Evolutionary conservation across 2,888 invertebrate genomes (phyloP), one percentile per base, ranked within the genome.

Genomic region (Halocaridina rubra): DNA sequence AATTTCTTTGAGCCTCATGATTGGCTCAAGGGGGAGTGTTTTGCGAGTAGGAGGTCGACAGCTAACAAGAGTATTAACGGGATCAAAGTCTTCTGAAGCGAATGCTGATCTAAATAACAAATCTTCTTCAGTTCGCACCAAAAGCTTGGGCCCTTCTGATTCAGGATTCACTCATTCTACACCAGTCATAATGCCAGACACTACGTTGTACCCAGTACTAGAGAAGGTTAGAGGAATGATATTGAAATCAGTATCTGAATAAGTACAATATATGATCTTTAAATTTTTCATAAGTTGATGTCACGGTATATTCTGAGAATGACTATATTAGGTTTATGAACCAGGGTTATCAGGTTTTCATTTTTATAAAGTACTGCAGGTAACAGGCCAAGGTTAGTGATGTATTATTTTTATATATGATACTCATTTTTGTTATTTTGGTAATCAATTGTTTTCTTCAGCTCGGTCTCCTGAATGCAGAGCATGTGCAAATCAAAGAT

Each of bases 1-100:
- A n/a, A n/a, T n/a, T 5, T n/a, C 16, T 13, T 19, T 27, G 39
- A 59, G 53, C 82, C 67, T 71, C 22, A 84, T 84, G 82, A 69
- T 84, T 71, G 78, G 71, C 29, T 64, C 78, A 30, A 57, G 82
- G 13, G 82, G 78, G 7, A 24, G 46, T 71, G 72, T 64, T 39
- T 57, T 84, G n/a, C 77, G 82, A 69, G 82, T 72, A 78, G 82
- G 82, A 78, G 72, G 82, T 32, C 57, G 77, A 27, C 82, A 84
- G 72, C 46, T 84, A 13, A 30, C 78, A 2, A 29, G 82, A 13
- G 78, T 72, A 8, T 78, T 84, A 16, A 29, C 71, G 30, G 78
- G 78, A 29, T 29, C 57, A 0, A 61, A 30, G 19, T 19, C 39
- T 10, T 16, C 32, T 5, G 77, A 61, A 32, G 19, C 30, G 19